Evolutionary conservation across 1,140 invertebrate genomes (phyloP), one percentile per base, ranked within the genome.

Genomic region (Scylla paramamosain): DNA sequence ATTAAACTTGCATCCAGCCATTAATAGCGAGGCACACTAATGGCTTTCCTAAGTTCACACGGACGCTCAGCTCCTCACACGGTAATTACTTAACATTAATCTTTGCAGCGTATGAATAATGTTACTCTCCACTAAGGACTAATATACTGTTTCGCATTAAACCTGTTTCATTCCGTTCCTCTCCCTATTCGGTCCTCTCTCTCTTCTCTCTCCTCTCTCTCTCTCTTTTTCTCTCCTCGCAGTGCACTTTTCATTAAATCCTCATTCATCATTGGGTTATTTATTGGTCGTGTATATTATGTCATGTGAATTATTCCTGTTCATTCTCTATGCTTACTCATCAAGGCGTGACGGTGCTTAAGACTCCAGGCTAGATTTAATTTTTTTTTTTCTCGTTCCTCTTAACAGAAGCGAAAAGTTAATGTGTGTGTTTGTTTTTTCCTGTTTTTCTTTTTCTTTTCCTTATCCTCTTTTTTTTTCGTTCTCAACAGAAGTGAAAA

Each of bases 21-120:
- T n/a, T 77, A 77, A 77, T 77, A 20, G 25, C 20, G 67, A 77
- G 6, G 4, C 67, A 0, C 67, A 20, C 20, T 77, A 77, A 77
- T 77, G 67, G 67, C 67, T n/a, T 77, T n/a, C 67, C 67, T 77
- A n/a, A 59, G 20, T 77, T 77, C 67, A n/a, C 67, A 59, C 52
- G 52, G 52, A 20, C 52, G 10, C 52, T 20, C 52, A 59, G 52
- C 52, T 20, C 20, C 52, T 59, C 52, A 20, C 52, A 77, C 67
- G 67, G 67, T n/a, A 77, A 77, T 77, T 77, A 77, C 67, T 77
- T 77, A 25, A 77, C 67, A 77, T 77, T 77, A 77, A 77, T 77
- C 67, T 77, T 77, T 77, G 67, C 67, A n/a, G 67, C 8, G 1
- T 77, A n/a, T 77, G 67, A 77, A 77, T 77, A n/a, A 77, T 77